Percentiles rank a stretch among this genome's conserved stretches.
Conservation (phyloP, 2,797 vertebrate genomes). For the Limnodromus scolopaceus region DNA sequence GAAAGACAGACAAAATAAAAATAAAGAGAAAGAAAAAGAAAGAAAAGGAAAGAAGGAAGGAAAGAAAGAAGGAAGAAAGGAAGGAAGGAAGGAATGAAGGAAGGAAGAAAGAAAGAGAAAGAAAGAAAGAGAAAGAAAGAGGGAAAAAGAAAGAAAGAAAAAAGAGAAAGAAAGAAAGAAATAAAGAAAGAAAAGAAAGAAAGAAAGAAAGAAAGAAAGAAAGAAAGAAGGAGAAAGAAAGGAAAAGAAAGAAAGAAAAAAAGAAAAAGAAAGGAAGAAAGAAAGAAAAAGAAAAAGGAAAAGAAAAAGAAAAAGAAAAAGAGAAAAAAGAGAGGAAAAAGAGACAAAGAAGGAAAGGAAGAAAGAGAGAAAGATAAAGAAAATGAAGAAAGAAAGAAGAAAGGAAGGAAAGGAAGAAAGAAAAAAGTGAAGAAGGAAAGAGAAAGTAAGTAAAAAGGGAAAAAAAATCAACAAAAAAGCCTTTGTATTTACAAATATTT, state of each 20-base stretch:
- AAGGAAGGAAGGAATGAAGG: too few species aligned
- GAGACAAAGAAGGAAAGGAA: neutral
- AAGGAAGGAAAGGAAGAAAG: too few species aligned
- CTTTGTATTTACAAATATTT: neutral
- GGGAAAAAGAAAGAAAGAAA: neutral
- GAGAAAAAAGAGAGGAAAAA: too few species aligned
- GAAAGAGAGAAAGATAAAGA: too few species aligned
- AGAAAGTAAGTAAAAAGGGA: neutral
- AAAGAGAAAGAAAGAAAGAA: neutral
- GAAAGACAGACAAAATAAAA: too few species aligned
- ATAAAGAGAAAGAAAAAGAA: too few species aligned
- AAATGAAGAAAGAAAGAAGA: neutral
- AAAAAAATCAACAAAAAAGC: neutral
- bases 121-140: neutral
- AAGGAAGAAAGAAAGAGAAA: too few species aligned
- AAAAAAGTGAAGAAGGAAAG: neutral
- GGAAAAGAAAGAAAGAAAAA: neutral
- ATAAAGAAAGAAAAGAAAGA: neutral
- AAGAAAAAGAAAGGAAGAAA: neutral
- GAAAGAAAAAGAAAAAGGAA: fast-evolving
- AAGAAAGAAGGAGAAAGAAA: fast-evolving
- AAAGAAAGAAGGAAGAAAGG: neutral
- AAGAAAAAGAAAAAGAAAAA: neutral
- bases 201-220: neutral
- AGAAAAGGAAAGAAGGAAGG: too few species aligned